Base-by-base conservation (phyloP, 2,113 vertebrate genomes). In the Tragelaphus buxtoni region DNA sequence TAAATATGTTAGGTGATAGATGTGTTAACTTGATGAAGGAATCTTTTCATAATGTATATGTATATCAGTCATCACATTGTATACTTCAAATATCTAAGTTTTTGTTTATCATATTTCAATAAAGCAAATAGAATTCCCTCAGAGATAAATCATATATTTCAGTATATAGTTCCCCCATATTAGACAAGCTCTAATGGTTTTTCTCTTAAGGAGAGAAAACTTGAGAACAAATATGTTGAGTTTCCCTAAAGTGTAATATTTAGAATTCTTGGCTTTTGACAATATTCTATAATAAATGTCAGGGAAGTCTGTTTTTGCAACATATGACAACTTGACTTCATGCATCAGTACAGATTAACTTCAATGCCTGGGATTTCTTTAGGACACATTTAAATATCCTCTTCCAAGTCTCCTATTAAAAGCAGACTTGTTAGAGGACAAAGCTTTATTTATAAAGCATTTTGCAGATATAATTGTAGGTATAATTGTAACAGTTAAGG, bases 281-380 rank as follows among this genome's bases (percentile, higher is more conserved):
- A 58, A 30, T 42, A 81, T 91, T 90, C 24, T 72, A 42, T 42
- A 74, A 42, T 74, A 45, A 53, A 51, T 86, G 47, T 47, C 74
- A 92, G 35, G 76, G 82, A 92, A 91, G n/a, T 30, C 45, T 95
- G 69, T 49, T 79, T 97, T 95, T 97, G 80, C 55, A 72, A 20
- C 39, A 53, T 26, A 5, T 60, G 79, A 20, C 58, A 42, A 8
- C 55, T 92, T 58, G 20, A 72, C 72, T 74, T 58, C n/a, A 69
- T 60, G 55, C 89, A 39, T 4, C 39, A 69, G 35, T 69, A 83
- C 56, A 93, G 84, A 94, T 17, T 56, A 83, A 89, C 24, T 55
- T 20, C n/a, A 65, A 24, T 83, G 61, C 26, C 10, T 79, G 58
- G 12, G 9, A 65, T 95, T 93, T 91, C 76, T 88, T 88, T 83